Evolutionary conservation across 2,797 vertebrate species (phyloP).

Genomic region (Cryptoblepharus egeriae): DNA sequence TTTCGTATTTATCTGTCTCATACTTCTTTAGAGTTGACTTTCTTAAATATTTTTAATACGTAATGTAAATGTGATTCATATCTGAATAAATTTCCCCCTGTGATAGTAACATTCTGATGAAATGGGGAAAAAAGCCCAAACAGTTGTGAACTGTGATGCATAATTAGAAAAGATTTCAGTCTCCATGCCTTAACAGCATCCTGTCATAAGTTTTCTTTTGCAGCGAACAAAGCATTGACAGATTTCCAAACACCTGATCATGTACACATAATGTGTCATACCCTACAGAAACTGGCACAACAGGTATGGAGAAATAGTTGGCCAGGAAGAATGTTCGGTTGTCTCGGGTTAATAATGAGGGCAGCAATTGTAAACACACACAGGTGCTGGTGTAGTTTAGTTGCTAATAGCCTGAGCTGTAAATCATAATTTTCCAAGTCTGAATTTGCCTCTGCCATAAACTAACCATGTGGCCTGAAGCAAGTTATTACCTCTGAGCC

Average conservation of each 20-base stretch:
- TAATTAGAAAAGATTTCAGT: not conserved
- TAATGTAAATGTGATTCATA: not conserved
- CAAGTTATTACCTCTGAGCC: no score
- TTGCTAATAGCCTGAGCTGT: no score
- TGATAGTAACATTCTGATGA: not conserved
- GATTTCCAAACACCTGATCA: not conserved
- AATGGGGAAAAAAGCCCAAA: not conserved
- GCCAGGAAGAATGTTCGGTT: constrained; percentile 20
- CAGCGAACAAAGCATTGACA: constrained; percentile 9
- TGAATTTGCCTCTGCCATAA: no score
- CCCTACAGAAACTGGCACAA: not conserved
- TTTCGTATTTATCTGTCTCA: no score
- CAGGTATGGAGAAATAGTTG: constrained; percentile 27
- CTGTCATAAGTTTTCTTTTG: not conserved
- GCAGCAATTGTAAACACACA: not conserved
- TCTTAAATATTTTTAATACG: constrained; percentile 1
- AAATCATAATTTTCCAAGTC: no score
- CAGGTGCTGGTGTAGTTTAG: no score
- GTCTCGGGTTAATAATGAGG: constrained; percentile 9
- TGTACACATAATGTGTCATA: not conserved
- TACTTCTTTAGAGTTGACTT: not conserved
- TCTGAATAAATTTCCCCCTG: not conserved
- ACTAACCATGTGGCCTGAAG: no score
- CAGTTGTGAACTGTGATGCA: constrained; percentile 9
- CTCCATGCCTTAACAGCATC: constrained; percentile 8